Conservation (phyloP, 2,888 invertebrate species). For the Lepidocyrtoides sp. region DNA sequence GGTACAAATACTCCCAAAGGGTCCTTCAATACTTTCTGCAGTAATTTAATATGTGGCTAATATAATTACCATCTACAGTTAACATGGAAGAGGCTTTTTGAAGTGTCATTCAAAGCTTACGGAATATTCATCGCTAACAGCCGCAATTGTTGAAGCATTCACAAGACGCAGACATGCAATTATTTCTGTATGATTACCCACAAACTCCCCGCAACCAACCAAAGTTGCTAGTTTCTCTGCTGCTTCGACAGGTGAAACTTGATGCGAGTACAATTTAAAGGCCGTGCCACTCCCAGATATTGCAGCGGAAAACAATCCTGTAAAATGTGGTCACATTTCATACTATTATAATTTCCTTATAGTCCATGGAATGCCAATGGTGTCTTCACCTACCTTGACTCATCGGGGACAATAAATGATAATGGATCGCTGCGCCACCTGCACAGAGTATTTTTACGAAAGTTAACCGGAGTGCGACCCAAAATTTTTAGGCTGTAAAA, state of each 20-base stretch:
- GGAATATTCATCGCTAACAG: constrained; percentile 19
- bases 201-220: constrained; percentile 25
- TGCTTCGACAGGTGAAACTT: background rate
- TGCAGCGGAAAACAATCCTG: constrained; percentile 59
- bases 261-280: constrained; percentile 46
- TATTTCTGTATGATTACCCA: constrained; percentile 27
- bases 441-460: too few relatives aligned
- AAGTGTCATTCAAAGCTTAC: background rate
- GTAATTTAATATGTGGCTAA: background rate
- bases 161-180: constrained; percentile 28
- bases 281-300: constrained; percentile 66
- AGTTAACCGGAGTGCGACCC: too few relatives aligned
- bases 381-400: constrained; percentile 36
- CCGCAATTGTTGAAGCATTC: constrained; percentile 12
- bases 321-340: too few relatives aligned
- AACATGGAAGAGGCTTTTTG: background rate
- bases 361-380: too few relatives aligned
- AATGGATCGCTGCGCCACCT: background rate
- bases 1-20: constrained; percentile 47
- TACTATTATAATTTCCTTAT: too few relatives aligned
- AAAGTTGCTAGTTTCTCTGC: constrained; percentile 16
- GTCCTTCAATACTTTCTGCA: constrained; percentile 54
- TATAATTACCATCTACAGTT: background rate
- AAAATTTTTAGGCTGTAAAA: too few relatives aligned
- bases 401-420: constrained; percentile 39